Evolutionary conservation across 1,140 invertebrate species (phyloP).

Genomic region (Tribolium madens): DNA sequence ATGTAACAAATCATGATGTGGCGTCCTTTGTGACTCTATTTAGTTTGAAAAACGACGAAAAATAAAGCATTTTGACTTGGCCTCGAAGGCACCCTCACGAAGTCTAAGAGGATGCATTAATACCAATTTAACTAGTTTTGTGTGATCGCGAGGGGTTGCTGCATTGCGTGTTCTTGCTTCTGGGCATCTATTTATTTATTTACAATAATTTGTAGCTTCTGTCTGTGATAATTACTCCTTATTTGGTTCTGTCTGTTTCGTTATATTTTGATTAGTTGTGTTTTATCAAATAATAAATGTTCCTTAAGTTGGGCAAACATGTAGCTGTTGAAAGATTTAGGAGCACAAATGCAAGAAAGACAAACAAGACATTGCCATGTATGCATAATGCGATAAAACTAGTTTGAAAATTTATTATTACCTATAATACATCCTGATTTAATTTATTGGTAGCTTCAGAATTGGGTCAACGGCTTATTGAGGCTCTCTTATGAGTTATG

Average conservation of each 20-base stretch:
- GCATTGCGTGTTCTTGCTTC: not conserved
- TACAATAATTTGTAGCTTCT: not conserved
- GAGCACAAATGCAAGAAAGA: conserved; percentile 6
- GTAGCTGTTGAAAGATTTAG: not conserved
- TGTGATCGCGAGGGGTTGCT: not conserved
- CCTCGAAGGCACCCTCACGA: not conserved
- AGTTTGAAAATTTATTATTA: conserved; percentile 34
- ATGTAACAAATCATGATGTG: conserved; percentile 34
- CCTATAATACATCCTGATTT: conserved; percentile 29
- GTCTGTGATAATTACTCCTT: not conserved
- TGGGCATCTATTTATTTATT: not conserved
- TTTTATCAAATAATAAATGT: not conserved
- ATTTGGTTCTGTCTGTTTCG: too few relatives aligned
- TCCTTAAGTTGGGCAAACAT: not conserved
- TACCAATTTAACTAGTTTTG: conserved; percentile 13
- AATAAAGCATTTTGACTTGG: conserved; percentile 31
- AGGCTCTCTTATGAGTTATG: conserved; percentile 30
- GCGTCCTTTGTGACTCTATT: conserved; percentile 31
- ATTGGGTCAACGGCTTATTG: conserved; percentile 33
- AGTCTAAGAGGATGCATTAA: conserved; percentile 14
- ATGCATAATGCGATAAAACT: conserved; percentile 14
- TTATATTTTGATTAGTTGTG: too few relatives aligned
- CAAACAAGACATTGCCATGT: conserved; percentile 8
- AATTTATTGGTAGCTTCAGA: conserved; percentile 29
- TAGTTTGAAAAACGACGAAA: not conserved